A percentile compares a stretch with the other conserved stretches of the same genome.
These are phyloP conservation scores for Phaenicophaeus curvirostris DNA, from an alignment of 2,797 vertebrate genomes.

Conservation along the genomic window DNA sequence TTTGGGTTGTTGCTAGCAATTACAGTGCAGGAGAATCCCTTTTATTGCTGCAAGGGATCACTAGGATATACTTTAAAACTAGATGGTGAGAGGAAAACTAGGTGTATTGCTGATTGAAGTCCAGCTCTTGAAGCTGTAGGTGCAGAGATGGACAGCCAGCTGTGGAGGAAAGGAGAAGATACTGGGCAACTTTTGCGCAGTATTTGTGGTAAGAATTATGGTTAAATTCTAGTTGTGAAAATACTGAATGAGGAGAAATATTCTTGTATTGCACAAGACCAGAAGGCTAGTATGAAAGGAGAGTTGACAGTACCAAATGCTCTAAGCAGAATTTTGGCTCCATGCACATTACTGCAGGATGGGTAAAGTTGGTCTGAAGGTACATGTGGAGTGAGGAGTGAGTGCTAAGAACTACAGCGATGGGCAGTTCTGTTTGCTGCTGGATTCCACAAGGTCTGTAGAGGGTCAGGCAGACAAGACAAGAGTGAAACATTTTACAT, in stretches of 20 bases:
- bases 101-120: neutral
- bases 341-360: neutral
- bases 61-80: neutral
- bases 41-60: neutral
- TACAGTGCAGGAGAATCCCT: neutral
- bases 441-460: neutral
- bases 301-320: neutral
- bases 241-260: neutral
- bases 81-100: neutral
- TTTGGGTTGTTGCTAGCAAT: neutral
- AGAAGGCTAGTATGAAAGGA: neutral
- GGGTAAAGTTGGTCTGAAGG: neutral
- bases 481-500: neutral
- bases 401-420: neutral
- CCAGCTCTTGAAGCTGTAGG: neutral
- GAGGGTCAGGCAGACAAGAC: neutral
- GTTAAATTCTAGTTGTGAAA: neutral
- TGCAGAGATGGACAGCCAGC: neutral
- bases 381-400: neutral
- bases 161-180: neutral
- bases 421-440: neutral
- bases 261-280: neutral
- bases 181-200: neutral
- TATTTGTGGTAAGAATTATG: neutral
- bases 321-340: neutral